A percentile compares a stretch with the other conserved stretches of the same genome.
These are phyloP conservation scores for Masticophis lateralis DNA, from an alignment of 2,797 vertebrate species.

Conservation along the genomic window DNA sequence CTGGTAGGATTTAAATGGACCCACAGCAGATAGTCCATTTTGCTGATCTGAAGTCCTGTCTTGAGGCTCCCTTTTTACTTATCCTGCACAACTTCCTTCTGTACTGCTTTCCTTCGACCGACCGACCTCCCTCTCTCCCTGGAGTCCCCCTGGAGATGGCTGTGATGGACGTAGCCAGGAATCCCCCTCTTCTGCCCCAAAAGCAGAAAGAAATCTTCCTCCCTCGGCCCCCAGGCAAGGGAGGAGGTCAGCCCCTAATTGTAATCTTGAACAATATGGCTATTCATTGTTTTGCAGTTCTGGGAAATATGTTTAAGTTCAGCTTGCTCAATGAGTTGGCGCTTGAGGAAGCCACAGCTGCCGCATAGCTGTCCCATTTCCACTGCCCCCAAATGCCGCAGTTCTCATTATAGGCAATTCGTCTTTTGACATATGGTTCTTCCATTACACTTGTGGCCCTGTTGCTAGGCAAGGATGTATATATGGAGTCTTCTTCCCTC, in stretches of 20 bases:
- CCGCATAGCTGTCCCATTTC: slow-evolving; percentile 51
- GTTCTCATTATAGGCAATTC: slow-evolving; percentile 39
- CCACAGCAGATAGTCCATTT: slow-evolving; percentile 67
- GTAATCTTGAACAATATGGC: slow-evolving; percentile 68
- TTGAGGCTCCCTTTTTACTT: slow-evolving; percentile 69
- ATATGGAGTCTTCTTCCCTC: neutral
- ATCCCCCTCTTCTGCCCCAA: slow-evolving; percentile 64
- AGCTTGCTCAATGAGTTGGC: slow-evolving; percentile 65
- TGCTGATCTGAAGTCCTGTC: slow-evolving; percentile 65
- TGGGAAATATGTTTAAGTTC: slow-evolving; percentile 69
- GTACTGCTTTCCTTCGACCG: slow-evolving; percentile 62
- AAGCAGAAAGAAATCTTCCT: slow-evolving; percentile 62
- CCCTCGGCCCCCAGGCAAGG: slow-evolving; percentile 58
- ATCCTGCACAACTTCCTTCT: slow-evolving; percentile 73
- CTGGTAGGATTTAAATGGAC: slow-evolving; percentile 43
- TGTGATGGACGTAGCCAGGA: slow-evolving; percentile 69
- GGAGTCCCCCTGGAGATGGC: slow-evolving; percentile 48
- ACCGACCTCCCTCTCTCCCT: slow-evolving; percentile 44
- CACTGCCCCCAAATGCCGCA: slow-evolving; percentile 46
- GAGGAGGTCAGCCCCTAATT: slow-evolving; percentile 62
- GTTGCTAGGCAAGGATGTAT: slow-evolving; percentile 24
- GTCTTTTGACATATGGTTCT: slow-evolving; percentile 41
- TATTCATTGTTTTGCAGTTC: slow-evolving; percentile 65
- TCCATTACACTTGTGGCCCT: slow-evolving; percentile 38
- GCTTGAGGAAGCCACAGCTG: slow-evolving; percentile 68